Evolutionary conservation across 2,888 invertebrate species (phyloP), one percentile per base, ranked within the genome.

Genomic region (Mythimna ferrago): DNA sequence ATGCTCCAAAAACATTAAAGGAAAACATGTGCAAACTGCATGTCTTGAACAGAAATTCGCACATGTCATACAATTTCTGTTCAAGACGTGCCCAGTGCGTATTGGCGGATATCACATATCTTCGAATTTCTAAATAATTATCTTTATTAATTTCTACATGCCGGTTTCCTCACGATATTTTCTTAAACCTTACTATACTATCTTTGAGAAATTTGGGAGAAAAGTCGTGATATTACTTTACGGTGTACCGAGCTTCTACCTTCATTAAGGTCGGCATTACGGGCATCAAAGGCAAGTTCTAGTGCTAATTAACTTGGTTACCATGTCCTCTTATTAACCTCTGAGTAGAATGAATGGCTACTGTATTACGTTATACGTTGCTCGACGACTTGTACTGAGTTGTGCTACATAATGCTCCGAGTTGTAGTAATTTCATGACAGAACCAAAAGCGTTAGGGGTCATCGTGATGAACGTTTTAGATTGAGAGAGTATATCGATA

Each of bases 261-360:
- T 68, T 69, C 61, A 76, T 62, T 76, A 67, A 32, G 9, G 38
- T 61, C 61, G 69, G 32, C 21, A 48, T n/a, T 61, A 54, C 21
- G 48, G 21, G 54, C 51, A 54, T 61, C 74, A 76, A 56, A 68
- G 6, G 26, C 41, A 61, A 41, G 48, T 19, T 61, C 19, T 41
- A 21, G 14, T 48, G 54, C 21, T 76, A 74, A 74, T 74, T 56
- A 76, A 76, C 69, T 54, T 3, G 9, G 71, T 38, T 41, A 21
- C 76, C 69, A 62, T 61, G 54, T 35, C 41, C 54, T 56, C 38
- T 61, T 56, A 76, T 69, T 76, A 69, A 69, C 61, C 32, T 56
- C 32, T 21, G 4, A 32, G 61, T 41, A 74, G 76, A 69, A 68
- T 54, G 7, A 54, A 74, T 48, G 48, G 38, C 21, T 76, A 69